A percentile compares a stretch with the other conserved stretches of the same genome.
phyloP scores from a whole-genome alignment of 2,113 vertebrate genomes.

The Carollia perspicillata region DNA sequence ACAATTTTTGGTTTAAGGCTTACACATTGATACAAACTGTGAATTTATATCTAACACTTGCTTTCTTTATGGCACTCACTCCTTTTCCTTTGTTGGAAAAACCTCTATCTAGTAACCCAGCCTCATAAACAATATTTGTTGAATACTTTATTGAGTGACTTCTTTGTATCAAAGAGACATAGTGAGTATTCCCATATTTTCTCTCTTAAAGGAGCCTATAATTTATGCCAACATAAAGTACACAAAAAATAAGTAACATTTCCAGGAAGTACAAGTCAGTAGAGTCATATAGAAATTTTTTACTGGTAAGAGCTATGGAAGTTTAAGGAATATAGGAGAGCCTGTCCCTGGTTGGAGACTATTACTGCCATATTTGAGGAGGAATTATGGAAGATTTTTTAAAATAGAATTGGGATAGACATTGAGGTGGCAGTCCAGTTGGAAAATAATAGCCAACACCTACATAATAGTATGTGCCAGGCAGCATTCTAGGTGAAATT shows the following conservation, averaged over 20 bases:
- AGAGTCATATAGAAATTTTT: neutral
- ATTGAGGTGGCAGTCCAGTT: neutral
- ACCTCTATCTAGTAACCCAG: neutral
- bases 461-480: neutral
- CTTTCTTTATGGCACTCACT: conserved; percentile 8
- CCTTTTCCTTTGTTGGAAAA: neutral
- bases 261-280: neutral
- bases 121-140: neutral
- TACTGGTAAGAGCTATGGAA: neutral
- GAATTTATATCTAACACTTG: neutral
- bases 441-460: neutral
- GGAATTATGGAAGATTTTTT: neutral
- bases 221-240: neutral
- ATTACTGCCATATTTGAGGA: neutral
- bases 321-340: neutral
- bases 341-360: neutral
- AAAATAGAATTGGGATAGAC: neutral
- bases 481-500: neutral
- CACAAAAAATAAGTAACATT: neutral
- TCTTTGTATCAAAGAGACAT: neutral
- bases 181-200: neutral
- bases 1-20: neutral
- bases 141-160: neutral
- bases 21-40: neutral
- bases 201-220: neutral